Base-by-base conservation (phyloP, 2,888 invertebrate genomes). In the Hydriomena furcata region DNA sequence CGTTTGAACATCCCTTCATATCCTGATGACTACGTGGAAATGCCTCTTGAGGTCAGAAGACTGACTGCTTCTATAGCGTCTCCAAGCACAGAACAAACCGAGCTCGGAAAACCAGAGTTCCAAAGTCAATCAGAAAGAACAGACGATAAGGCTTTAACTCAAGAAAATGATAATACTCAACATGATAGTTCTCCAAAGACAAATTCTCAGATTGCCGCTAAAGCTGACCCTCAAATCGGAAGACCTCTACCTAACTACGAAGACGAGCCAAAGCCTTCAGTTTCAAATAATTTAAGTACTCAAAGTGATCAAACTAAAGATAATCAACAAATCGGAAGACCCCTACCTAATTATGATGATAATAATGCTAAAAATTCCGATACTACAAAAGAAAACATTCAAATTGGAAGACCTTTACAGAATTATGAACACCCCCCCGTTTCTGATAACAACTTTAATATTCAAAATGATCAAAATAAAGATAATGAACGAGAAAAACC, bases 21-120 rank as follows among this genome's bases (percentile, higher is more conserved):
- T 46, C 82, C 86, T 1, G 70, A 76, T 4, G 89, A 86, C 28
- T 89, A 87, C 61, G 89, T 85, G 0, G 78, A 84, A 66, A 88
- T 89, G 87, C 88, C 89, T 1, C 58, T 62, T 5, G 81, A 80
- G 11, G 75, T 80, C 0, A 73, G 71, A 28, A 58, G 66, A 5
- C 51, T 75, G 20, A 79, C 84, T 12, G 35, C 47, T 8, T 48
- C 55, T 5, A 23, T 42, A 27, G 31, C 21, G 2, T 44, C 40
- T 34, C 34, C 52, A 10, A 37, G 27, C 12, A 17, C 31, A 31
- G 32, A 42, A 10, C 13, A 32, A n/a, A 23, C 23, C 6, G 30
- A 43, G 1, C 34, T 43, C n/a, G 47, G 38, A 21, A 42, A 38
- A 1, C 36, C 20, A 12, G 21, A 43, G 12, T 52, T 43, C 37